These are phyloP conservation scores for Pelmatolapia mariae DNA, from an alignment of 2,113 vertebrate species.

Conservation along the genomic window DNA sequence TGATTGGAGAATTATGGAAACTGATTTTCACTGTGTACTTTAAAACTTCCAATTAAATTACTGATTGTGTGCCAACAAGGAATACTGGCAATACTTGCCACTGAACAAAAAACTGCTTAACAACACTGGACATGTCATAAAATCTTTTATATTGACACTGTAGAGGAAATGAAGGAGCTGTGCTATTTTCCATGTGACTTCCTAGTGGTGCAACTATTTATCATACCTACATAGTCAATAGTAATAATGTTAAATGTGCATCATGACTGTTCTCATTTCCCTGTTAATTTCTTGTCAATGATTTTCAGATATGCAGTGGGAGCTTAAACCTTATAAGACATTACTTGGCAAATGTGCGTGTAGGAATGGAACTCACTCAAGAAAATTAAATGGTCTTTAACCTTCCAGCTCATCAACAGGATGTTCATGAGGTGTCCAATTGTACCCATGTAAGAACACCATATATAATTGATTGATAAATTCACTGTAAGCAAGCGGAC, in stretches of 20 bases:
- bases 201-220: background rate
- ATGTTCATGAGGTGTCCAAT: background rate
- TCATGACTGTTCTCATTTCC: background rate
- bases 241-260: background rate
- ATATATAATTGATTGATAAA: background rate
- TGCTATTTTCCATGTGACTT: background rate
- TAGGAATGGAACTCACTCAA: background rate
- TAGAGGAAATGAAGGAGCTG: background rate
- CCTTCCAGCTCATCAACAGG: background rate
- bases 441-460: background rate
- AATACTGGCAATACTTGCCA: background rate
- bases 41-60: conserved; percentile 40
- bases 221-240: background rate
- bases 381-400: background rate
- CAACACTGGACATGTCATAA: conserved; percentile 15
- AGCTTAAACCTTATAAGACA: background rate
- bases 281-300: background rate
- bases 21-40: conserved; percentile 28
- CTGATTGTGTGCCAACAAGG: background rate
- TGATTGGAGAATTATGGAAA: conserved; percentile 57
- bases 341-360: background rate
- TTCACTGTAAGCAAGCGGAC: background rate
- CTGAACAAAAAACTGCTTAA: background rate
- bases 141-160: background rate
- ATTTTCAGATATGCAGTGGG: background rate